A percentile compares a stretch with the other conserved stretches of the same genome.
Conservation (phyloP, 2,888 invertebrate species). For the Reticulitermes lucifugus region DNA sequence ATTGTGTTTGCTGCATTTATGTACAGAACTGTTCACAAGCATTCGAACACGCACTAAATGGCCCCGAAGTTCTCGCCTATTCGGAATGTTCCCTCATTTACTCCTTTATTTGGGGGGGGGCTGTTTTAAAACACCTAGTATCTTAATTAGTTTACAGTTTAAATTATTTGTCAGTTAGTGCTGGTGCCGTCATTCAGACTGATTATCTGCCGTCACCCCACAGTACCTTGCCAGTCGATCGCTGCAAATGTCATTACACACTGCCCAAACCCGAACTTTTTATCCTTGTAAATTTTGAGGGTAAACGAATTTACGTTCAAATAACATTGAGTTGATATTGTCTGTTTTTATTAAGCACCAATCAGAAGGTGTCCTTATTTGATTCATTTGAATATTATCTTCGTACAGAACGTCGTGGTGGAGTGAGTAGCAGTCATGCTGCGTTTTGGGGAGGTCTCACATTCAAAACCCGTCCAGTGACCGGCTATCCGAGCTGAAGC, state of each 20-base stretch:
- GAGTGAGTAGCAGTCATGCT: too few species aligned
- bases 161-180: conserved; percentile 28
- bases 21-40: background rate
- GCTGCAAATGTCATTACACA: background rate
- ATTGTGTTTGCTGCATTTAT: background rate
- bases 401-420: too few species aligned
- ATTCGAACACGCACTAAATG: background rate
- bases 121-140: background rate
- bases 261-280: background rate
- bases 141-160: conserved; percentile 33
- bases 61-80: background rate
- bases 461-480: background rate
- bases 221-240: background rate
- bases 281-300: background rate
- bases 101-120: background rate
- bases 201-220: conserved; percentile 7
- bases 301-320: background rate
- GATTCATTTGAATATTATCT: too few species aligned
- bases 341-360: background rate
- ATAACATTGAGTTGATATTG: background rate
- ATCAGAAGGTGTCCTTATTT: background rate
- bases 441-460: background rate
- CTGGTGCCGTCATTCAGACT: background rate
- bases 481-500: too few species aligned
- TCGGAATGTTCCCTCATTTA: background rate